Evolutionary conservation across 2,888 invertebrate species (phyloP), one percentile per base, ranked within the genome.

Genomic region (Microdon myrmicae): DNA sequence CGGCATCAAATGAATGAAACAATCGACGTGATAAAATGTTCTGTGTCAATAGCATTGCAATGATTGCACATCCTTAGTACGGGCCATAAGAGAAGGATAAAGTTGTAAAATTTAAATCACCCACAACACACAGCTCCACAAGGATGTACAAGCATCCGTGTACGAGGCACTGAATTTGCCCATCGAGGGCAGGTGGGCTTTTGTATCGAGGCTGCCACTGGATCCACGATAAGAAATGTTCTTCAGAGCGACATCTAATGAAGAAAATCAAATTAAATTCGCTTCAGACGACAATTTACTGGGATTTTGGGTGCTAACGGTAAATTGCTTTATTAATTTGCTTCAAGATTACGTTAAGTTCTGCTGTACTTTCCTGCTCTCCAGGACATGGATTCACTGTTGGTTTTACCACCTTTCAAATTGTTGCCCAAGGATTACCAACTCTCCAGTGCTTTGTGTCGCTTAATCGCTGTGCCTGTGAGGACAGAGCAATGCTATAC

Each of bases 251-350:
- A 53, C 53, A 51, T 54, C 66, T 66, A 66, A 59, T 59, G 66
- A 59, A 66, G 38, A 59, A 66, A 66, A 66, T 66, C 66, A 66
- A 66, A 66, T 66, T 66, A 66, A 66, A 59, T 59, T 66, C 54
- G 66, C 66, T 66, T 59, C 66, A 59, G 66, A 54, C 66, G 66
- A 66, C 66, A 59, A 66, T 66, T 66, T 66, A 66, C 66, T 66
- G 59, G 43, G 66, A 66, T 66, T 66, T 66, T 59, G 59, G 66
- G 59, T 66, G 66, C 66, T 59, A 66, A 66, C 66, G 43, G 59
- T 59, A 66, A 66, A 66, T 66, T 59, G 66, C 59, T 66, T 66
- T 66, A 66, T 66, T 66, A 66, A 66, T 66, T 66, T 59, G 59
- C 47, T 54, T 48, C 41, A 39, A 51, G 31, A 44, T 22, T 28